Evolutionary conservation across 2,888 invertebrate genomes (phyloP).

Genomic region (Linnaemya vulpina): DNA sequence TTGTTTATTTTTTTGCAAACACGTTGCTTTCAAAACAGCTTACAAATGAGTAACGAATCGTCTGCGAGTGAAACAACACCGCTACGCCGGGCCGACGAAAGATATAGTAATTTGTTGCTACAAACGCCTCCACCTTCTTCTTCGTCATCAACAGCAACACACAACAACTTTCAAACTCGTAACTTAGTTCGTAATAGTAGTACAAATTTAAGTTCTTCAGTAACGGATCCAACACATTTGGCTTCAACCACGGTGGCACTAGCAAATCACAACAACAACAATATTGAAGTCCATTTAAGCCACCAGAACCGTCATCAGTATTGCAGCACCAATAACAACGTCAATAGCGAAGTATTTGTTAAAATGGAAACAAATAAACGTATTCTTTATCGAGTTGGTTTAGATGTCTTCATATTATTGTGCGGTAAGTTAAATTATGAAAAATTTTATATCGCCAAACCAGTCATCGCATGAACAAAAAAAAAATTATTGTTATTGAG

Average conservation of each 20-base stretch:
- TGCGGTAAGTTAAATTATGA: conserved; percentile 89
- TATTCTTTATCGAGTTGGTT: conserved; percentile 86
- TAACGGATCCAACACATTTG: conserved; percentile 72
- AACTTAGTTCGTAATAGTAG: conserved; percentile 68
- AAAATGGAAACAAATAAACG: conserved; percentile 81
- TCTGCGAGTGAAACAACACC: conserved; percentile 82
- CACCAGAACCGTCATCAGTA: conserved; percentile 68
- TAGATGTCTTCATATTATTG: conserved; percentile 87
- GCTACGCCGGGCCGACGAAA: conserved; percentile 79
- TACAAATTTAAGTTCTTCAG: conserved; percentile 48
- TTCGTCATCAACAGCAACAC: conserved; percentile 70
- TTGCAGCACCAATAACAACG: conserved; percentile 60
- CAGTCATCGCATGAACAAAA: neutral
- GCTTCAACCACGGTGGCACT: conserved; percentile 71
- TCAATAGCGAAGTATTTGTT: conserved; percentile 64
- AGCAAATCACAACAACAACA: conserved; percentile 72
- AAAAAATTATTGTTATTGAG: no score
- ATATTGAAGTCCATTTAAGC: conserved; percentile 74
- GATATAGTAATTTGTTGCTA: conserved; percentile 71
- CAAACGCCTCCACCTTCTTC: conserved; percentile 70
- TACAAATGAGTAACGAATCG: conserved; percentile 82
- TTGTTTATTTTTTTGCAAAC: conserved; percentile 64
- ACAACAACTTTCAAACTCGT: conserved; percentile 72
- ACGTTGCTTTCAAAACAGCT: conserved; percentile 65
- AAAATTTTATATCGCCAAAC: conserved; percentile 6